phyloP scores from a whole-genome alignment of 2,888 invertebrate species.

The Pristionchus japonicus region DNA sequence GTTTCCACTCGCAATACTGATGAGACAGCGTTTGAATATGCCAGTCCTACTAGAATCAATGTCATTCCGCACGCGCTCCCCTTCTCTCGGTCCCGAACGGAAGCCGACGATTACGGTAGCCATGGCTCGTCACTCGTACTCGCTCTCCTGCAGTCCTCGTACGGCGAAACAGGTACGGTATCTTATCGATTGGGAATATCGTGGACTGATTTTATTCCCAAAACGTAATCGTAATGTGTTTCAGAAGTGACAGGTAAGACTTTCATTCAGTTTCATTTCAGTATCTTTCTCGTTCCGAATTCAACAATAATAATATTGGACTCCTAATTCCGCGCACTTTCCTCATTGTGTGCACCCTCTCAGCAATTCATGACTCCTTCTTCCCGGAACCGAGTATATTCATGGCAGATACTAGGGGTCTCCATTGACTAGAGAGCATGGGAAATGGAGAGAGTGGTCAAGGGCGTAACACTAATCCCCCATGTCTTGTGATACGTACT shows the following conservation, averaged over 20 bases:
- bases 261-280: neutral
- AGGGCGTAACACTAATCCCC: neutral
- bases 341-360: neutral
- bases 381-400: neutral
- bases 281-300: too few relatives aligned
- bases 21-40: neutral
- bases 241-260: neutral
- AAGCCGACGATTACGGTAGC: slow-evolving; percentile 33
- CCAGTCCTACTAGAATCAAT: neutral
- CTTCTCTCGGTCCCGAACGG: neutral
- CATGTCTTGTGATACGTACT: neutral
- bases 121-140: slow-evolving; percentile 12
- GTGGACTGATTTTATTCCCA: neutral
- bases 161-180: slow-evolving; percentile 9
- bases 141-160: slow-evolving; percentile 15
- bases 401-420: neutral
- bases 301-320: too few relatives aligned
- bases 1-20: neutral
- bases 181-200: neutral
- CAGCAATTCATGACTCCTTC: neutral
- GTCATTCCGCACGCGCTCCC: neutral
- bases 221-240: neutral
- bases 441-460: neutral
- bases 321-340: neutral
- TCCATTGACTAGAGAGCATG: neutral